A percentile compares a stretch with the other conserved stretches of the same genome.
These are phyloP conservation scores for Anarsia innoxiella DNA, from an alignment of 2,888 invertebrate species.

Conservation along the genomic window DNA sequence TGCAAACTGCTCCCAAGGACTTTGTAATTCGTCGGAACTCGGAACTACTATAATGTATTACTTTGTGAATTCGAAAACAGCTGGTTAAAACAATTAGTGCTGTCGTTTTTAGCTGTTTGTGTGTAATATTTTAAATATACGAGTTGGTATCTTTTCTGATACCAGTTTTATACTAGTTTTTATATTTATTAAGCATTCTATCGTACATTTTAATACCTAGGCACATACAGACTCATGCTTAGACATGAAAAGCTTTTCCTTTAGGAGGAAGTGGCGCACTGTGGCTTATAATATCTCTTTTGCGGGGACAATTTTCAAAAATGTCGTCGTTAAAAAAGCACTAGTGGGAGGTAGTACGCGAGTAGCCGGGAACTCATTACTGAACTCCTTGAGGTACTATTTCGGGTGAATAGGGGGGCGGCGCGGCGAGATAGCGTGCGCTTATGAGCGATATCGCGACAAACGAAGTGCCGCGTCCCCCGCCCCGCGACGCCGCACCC, in stretches of 20 bases:
- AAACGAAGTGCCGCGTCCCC: conserved; percentile 53
- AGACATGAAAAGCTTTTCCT: neutral
- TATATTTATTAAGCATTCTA: no score
- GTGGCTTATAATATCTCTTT: conserved; percentile 10
- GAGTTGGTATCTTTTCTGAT: no score
- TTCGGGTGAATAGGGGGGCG: conserved; percentile 64
- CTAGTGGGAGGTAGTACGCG: conserved; percentile 48
- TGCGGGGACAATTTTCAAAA: conserved; percentile 48
- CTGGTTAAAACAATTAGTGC: no score
- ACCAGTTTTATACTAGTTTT: no score
- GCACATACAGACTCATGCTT: neutral
- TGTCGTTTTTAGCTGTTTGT: no score
- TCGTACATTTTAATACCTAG: no score
- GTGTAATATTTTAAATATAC: no score
- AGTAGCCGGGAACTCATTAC: conserved; percentile 67
- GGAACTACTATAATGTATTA: no score
- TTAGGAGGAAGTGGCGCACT: neutral
- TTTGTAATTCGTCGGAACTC: no score
- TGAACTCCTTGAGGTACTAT: conserved; percentile 70
- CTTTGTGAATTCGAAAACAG: no score
- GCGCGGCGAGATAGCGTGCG: conserved; percentile 54
- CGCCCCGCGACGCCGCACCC: conserved; percentile 1
- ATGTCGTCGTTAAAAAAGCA: conserved; percentile 51
- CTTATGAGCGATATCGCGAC: conserved; percentile 69
- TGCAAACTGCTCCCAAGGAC: no score